phyloP scores from a whole-genome alignment of 2,797 vertebrate genomes.

The Hipposideros larvatus region DNA sequence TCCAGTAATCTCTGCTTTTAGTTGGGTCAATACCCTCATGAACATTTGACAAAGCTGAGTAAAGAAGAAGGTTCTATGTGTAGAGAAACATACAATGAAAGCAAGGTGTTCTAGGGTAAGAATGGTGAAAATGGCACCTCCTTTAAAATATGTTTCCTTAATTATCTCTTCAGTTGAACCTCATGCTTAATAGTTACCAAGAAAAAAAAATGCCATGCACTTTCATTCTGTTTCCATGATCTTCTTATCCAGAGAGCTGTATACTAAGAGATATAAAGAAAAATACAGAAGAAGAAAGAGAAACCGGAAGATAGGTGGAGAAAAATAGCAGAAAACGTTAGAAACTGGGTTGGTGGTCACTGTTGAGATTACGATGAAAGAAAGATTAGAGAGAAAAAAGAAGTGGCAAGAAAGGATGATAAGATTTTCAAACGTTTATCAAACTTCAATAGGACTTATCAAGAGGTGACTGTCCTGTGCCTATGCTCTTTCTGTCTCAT shows the following conservation, averaged over 20 bases:
- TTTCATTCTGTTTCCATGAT: constrained; percentile 1
- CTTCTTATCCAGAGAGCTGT: not conserved
- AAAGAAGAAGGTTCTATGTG: not conserved
- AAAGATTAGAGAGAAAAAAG: not conserved
- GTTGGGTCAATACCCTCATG: constrained; percentile 36
- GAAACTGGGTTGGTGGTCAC: not conserved
- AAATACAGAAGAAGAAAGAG: not conserved
- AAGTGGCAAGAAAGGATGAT: not conserved
- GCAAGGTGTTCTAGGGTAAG: not conserved
- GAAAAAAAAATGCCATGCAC: not conserved
- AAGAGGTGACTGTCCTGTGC: not conserved
- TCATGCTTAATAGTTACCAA: not conserved
- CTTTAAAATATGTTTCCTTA: constrained; percentile 28
- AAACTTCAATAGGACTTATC: constrained; percentile 7
- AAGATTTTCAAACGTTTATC: constrained; percentile 3
- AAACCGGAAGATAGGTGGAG: not conserved
- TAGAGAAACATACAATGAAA: not conserved
- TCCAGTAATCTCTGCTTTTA: constrained; percentile 25
- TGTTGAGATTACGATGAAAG: constrained; percentile 49
- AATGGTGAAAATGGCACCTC: not conserved
- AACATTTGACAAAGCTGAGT: not conserved
- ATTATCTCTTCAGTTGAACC: constrained; percentile 19
- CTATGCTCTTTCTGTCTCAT: not conserved
- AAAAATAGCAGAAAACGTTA: constrained; percentile 38
- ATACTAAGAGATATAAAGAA: constrained; percentile 1